A percentile compares a stretch with the other conserved stretches of the same genome.
Conservation (phyloP, 2,888 invertebrate species). For the Brenthis daphne region DNA sequence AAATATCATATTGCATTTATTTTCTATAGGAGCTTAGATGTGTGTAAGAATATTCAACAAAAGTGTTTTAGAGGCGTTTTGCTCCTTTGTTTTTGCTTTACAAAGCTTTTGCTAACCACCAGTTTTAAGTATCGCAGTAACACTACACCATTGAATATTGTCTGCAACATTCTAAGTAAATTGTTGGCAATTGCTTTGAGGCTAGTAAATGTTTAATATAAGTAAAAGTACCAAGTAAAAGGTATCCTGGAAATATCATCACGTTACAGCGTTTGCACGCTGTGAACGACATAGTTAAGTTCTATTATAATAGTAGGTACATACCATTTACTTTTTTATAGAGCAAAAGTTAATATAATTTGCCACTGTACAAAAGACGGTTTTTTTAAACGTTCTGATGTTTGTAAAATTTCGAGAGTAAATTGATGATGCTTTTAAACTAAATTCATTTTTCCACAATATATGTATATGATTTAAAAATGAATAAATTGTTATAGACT, state of each 20-base stretch:
- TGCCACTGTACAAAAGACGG: no score
- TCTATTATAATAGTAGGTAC: neutral
- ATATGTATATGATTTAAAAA: no score
- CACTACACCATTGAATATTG: conserved; percentile 15
- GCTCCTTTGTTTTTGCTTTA: conserved; percentile 13
- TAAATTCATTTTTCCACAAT: no score
- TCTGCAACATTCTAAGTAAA: conserved; percentile 32
- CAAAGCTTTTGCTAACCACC: conserved; percentile 9
- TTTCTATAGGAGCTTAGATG: neutral
- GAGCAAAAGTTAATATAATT: no score
- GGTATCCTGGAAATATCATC: conserved; percentile 32
- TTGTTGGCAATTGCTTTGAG: conserved; percentile 24
- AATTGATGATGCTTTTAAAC: no score
- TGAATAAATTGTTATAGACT: no score
- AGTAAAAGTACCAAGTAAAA: no score
- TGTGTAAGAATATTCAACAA: neutral
- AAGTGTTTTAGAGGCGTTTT: conserved; percentile 1
- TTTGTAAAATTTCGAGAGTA: no score
- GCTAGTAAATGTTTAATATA: conserved; percentile 30
- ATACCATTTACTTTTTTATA: no score
- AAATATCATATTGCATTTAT: no score
- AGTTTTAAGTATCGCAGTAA: conserved; percentile 1
- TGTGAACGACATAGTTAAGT: conserved; percentile 30
- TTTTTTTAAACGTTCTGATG: no score
- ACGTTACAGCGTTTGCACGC: conserved; percentile 27